Base-by-base conservation (phyloP, 2,888 invertebrate species). In the Tachystola acroxantha region DNA sequence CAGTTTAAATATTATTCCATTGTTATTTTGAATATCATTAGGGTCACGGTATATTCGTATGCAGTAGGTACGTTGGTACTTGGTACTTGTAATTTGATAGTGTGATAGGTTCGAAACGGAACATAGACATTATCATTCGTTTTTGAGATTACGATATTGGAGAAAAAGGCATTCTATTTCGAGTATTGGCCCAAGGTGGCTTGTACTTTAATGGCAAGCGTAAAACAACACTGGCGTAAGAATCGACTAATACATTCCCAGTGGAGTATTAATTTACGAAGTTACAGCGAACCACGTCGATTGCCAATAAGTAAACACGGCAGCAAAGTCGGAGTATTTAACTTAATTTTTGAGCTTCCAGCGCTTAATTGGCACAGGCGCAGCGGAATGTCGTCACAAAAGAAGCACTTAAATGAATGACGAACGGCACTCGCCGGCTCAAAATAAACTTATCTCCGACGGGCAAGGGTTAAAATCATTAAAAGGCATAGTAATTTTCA, bases 271-370 rank as follows among this genome's bases (percentile, higher is more conserved):
- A 32, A 32, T 32, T 32, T 32, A 32, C 32, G 32, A 32, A 34
- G 42, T 45, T 77, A 81, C 63, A 57, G 59, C 56, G 55, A 48
- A 55, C 59, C 59, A 60, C 68, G 60, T 65, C 79, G 71, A 80
- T 79, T 72, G 68, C 64, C 80, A 76, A 80, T 82, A 79, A 75
- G 75, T 67, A 85, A 84, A 85, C 77, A 81, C 69, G 46, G 64
- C 48, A 50, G 55, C 67, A 71, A 75, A 76, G 76, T 79, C 73
- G 60, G 69, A 67, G 73, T 74, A 77, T 86, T 82, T 87, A 88
- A 88, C 86, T 88, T 86, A 87, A 88, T 88, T 87, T 87, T 87
- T 87, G 85, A 70, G 78, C 82, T 71, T 67, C 71, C 74, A 79
- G 61, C 64, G 66, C 74, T 75, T 87, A 87, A 88, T 84, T 84